Evolutionary conservation across 2,888 invertebrate genomes (phyloP).

Genomic region (Dermolepida albohirtum): DNA sequence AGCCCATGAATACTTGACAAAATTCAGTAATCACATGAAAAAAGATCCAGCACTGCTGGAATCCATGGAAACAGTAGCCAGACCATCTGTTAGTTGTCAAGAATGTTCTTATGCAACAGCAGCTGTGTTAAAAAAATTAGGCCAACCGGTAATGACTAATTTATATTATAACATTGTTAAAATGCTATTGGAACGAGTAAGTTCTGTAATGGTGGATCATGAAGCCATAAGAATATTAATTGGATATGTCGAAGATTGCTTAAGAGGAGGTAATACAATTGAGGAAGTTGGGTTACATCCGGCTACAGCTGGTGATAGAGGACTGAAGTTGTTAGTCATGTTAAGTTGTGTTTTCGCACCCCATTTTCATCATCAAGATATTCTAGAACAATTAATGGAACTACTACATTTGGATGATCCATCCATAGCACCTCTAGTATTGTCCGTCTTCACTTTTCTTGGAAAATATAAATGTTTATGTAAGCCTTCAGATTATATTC

Average conservation of each 20-base stretch:
- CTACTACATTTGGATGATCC: slow-evolving; percentile 87
- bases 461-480: slow-evolving; percentile 88
- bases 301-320: slow-evolving; percentile 87
- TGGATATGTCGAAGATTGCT: slow-evolving; percentile 75
- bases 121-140: slow-evolving; percentile 89
- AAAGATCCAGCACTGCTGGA: slow-evolving; percentile 77
- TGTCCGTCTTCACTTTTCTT: slow-evolving; percentile 87
- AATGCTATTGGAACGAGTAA: slow-evolving; percentile 92
- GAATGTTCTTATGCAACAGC: slow-evolving; percentile 93
- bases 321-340: slow-evolving; percentile 88
- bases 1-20: slow-evolving; percentile 86
- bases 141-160: slow-evolving; percentile 95
- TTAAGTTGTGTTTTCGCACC: slow-evolving; percentile 93
- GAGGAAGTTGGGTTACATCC: slow-evolving; percentile 84
- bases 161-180: slow-evolving; percentile 96
- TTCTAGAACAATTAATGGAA: slow-evolving; percentile 80
- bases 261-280: slow-evolving; percentile 76
- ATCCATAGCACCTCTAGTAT: slow-evolving; percentile 81
- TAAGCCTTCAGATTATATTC: slow-evolving; percentile 62
- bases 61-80: slow-evolving; percentile 89
- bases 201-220: slow-evolving; percentile 96
- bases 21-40: slow-evolving; percentile 83
- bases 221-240: slow-evolving; percentile 83
- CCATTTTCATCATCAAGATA: slow-evolving; percentile 89
- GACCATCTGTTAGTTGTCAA: slow-evolving; percentile 91